Evolutionary conservation across 2,888 invertebrate species (phyloP).

Genomic region (Drosophila quinaria): DNA sequence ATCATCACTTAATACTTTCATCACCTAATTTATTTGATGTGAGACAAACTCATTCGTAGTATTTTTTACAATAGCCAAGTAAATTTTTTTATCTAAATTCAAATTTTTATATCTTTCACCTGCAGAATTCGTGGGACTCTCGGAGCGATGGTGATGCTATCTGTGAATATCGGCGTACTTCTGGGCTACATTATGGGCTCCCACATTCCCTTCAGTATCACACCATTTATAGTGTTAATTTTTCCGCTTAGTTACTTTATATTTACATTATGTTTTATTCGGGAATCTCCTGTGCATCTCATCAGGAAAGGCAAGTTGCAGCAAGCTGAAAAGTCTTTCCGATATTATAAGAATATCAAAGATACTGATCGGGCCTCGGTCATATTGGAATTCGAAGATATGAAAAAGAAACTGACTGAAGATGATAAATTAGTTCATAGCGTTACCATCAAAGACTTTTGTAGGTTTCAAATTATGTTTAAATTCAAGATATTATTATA

Average conservation of each 20-base stretch:
- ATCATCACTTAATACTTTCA: neutral
- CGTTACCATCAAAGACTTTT: constrained; percentile 61
- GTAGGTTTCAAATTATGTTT: constrained; percentile 51
- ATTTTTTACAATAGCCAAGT: neutral
- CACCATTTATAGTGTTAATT: constrained; percentile 71
- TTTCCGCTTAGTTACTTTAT: constrained; percentile 73
- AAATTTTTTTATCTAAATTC: neutral
- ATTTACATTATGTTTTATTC: constrained; percentile 62
- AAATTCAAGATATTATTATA: neutral
- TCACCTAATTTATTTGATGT: neutral
- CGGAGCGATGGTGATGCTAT: constrained; percentile 78
- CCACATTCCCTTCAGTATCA: constrained; percentile 71
- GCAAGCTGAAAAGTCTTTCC: constrained; percentile 77
- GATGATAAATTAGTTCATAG: constrained; percentile 36
- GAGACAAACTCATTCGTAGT: neutral
- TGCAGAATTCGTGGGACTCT: constrained; percentile 83
- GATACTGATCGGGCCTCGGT: constrained; percentile 36
- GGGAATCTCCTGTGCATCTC: constrained; percentile 82
- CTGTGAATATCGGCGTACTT: constrained; percentile 80
- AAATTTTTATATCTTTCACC: neutral
- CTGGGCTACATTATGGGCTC: constrained; percentile 80
- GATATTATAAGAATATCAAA: constrained; percentile 81
- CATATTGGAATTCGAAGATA: constrained; percentile 64
- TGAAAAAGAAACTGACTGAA: constrained; percentile 57
- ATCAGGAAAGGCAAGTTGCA: constrained; percentile 63